These are phyloP conservation scores for Conger conger DNA, from an alignment of 2,113 vertebrate species.

Conservation along the genomic window DNA sequence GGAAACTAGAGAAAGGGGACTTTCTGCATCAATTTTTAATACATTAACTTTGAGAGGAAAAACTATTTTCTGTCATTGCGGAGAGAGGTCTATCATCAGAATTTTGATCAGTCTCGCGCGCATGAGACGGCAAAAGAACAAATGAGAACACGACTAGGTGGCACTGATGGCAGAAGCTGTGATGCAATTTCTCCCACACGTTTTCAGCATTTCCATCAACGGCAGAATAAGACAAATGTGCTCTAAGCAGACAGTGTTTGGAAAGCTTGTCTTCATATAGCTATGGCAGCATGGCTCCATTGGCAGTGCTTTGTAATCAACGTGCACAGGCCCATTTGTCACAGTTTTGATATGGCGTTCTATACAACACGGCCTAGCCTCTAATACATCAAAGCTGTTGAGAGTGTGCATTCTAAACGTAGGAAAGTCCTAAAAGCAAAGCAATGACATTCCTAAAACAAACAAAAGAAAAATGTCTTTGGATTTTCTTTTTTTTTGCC, in stretches of 20 bases:
- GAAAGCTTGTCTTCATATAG: constrained; percentile 46
- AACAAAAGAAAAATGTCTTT: background rate
- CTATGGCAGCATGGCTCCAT: constrained; percentile 45
- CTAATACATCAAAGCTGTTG: constrained; percentile 61
- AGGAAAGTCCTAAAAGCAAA: constrained; percentile 47
- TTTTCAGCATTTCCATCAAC: constrained; percentile 60
- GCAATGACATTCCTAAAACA: constrained; percentile 32
- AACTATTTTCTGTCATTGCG: constrained; percentile 19
- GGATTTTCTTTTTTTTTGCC: background rate
- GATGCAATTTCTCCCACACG: constrained; percentile 35
- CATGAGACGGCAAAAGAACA: constrained; percentile 27
- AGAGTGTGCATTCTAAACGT: constrained; percentile 50
- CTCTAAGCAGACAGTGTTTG: constrained; percentile 42
- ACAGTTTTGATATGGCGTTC: constrained; percentile 49
- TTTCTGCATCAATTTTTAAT: constrained; percentile 36
- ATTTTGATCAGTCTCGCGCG: constrained; percentile 21
- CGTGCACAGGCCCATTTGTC: constrained; percentile 58
- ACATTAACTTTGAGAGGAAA: constrained; percentile 21
- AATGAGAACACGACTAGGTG: constrained; percentile 22
- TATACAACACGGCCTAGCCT: constrained; percentile 34
- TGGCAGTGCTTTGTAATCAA: constrained; percentile 59
- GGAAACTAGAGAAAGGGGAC: constrained; percentile 31
- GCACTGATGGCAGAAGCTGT: constrained; percentile 25
- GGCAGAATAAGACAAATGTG: constrained; percentile 61
- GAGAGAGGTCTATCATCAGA: background rate